Evolutionary conservation across 2,888 invertebrate genomes (phyloP), one percentile per base, ranked within the genome.

Genomic region (Spisula subtruncata): DNA sequence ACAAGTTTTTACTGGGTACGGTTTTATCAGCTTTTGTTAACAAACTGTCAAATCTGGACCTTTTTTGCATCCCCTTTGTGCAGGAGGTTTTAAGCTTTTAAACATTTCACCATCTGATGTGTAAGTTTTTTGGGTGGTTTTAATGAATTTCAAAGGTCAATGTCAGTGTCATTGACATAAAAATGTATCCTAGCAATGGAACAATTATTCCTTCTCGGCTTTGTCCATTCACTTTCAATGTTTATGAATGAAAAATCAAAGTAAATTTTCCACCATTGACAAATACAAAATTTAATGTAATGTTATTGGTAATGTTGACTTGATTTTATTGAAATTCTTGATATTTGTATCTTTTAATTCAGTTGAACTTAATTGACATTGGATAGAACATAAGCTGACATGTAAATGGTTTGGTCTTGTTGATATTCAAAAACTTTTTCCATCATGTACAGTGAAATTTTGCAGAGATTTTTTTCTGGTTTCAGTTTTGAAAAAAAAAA

Each of bases 31-130:
- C 18, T 35, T 71, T 75, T 75, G 75, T 75, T 32, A 29, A 75
- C 75, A 75, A 75, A 35, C 35, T 35, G 35, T 75, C 35, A 35
- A 75, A 75, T 1, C 18, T 66, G 35, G 32, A 75, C 29, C 16
- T 12, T 32, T 29, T 29, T 71, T 60, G 20, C 2, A 6, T 18
- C 32, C 71, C 6, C 75, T 75, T 75, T 75, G 35, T 75, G 29
- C 14, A 18, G 8, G 25, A 35, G 75, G 32, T 75, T 75, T 32
- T 75, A 32, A 32, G 25, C 14, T 75, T 35, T 75, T 75, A 75
- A 35, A 32, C 75, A 35, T 75, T 75, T 75, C 16, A 75, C 51
- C 51, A 51, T 25, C 60, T 66, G 60, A 66, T 66, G 25, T 66
- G 60, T 66, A 51, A 1, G 51, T 66, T 66, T 60, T 60, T 66